A percentile compares a stretch with the other conserved stretches of the same genome.
phyloP scores from a whole-genome alignment of 23 tunicate species.

The Halocynthia roretzi region DNA sequence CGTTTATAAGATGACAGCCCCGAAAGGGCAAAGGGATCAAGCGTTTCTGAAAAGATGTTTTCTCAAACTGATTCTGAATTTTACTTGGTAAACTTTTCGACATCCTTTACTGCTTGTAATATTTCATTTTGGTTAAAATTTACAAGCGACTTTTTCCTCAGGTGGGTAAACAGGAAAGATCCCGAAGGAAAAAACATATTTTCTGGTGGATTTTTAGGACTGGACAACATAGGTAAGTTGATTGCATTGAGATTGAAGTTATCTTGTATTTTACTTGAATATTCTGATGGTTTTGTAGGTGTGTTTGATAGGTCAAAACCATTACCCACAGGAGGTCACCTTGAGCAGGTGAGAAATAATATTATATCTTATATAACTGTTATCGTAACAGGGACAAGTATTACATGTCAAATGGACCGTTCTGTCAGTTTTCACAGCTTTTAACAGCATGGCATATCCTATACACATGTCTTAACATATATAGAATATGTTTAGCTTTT shows the following conservation, averaged over 20 bases:
- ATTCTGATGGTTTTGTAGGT: slow-evolving; percentile 29
- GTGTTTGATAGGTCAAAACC: slow-evolving; percentile 95
- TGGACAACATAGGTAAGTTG: slow-evolving; percentile 76
- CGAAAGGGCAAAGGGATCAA: slow-evolving; percentile 84
- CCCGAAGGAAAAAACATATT: slow-evolving; percentile 83
- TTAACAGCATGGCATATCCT: too few relatives aligned
- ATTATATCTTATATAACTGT: not conserved
- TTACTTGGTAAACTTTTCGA: slow-evolving; percentile 55
- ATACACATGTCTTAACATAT: too few relatives aligned
- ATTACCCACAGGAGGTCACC: slow-evolving; percentile 70
- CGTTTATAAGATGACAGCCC: slow-evolving; percentile 84
- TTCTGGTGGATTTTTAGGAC: slow-evolving; percentile 93
- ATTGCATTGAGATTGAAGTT: not conserved
- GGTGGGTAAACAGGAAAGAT: slow-evolving; percentile 98
- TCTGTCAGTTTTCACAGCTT: not conserved
- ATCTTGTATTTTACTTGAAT: not conserved
- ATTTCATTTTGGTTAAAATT: not conserved
- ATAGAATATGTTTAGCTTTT: too few relatives aligned
- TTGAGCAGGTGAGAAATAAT: slow-evolving; percentile 59
- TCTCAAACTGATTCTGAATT: slow-evolving; percentile 78
- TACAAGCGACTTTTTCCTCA: not conserved
- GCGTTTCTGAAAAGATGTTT: slow-evolving; percentile 65
- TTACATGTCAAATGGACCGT: not conserved
- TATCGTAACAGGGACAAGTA: not conserved
- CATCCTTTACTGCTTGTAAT: not conserved